These are phyloP conservation scores for Apolygus lucorum DNA, from an alignment of 1,140 invertebrate genomes.

Conservation along the genomic window DNA sequence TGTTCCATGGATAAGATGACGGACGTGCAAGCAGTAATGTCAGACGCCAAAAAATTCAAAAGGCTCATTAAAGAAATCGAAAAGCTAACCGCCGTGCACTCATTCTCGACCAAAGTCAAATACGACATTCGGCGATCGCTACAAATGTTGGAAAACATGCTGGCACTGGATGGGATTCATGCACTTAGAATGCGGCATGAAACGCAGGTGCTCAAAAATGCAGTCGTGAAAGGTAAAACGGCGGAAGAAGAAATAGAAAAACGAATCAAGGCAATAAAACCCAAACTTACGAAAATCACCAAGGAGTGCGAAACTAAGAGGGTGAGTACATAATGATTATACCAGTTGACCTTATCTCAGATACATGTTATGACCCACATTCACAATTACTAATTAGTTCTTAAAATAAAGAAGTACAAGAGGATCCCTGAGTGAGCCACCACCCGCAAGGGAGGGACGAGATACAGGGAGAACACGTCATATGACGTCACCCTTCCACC, in stretches of 20 bases:
- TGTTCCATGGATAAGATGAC: conserved; percentile 8
- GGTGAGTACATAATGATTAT: background rate
- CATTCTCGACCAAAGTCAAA: background rate
- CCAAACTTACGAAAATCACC: background rate
- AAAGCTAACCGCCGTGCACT: background rate
- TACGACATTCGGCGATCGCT: background rate
- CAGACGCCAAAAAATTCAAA: background rate
- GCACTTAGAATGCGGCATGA: background rate
- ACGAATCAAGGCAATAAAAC: background rate
- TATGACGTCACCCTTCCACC: no score
- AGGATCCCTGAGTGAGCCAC: no score
- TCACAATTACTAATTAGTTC: no score
- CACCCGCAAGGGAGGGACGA: no score
- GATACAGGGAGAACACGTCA: no score
- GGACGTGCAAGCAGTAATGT: background rate
- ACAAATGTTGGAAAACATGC: background rate
- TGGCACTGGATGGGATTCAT: background rate
- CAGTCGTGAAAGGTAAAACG: conserved; percentile 4
- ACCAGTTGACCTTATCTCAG: no score
- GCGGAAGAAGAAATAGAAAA: conserved; percentile 8
- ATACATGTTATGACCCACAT: no score
- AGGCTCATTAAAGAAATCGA: conserved; percentile 5
- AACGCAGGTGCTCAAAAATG: background rate
- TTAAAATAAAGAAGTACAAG: no score
- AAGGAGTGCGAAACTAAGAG: background rate